Evolutionary conservation across 1,140 invertebrate species (phyloP).

Genomic region (Dysdera silvatica): DNA sequence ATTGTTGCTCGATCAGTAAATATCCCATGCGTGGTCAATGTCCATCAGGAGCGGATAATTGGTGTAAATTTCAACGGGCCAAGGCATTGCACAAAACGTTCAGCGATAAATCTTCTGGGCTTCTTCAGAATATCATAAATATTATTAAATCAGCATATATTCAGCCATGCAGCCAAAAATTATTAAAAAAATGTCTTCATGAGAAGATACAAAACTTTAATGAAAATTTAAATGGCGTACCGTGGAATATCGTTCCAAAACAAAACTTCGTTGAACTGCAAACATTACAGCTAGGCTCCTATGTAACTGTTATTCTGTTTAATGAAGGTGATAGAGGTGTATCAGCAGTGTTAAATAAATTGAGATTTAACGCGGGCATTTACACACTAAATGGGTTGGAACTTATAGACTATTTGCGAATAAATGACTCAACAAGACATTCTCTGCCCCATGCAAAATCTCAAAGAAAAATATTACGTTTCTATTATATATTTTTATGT

Average conservation of each 20-base stretch:
- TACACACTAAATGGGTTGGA: no score
- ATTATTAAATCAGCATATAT: neutral
- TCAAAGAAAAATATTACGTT: no score
- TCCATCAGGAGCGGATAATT: neutral
- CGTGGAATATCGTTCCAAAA: constrained; percentile 16
- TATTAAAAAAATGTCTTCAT: constrained; percentile 10
- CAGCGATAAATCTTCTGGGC: neutral
- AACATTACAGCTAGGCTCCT: neutral
- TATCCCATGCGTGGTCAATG: neutral
- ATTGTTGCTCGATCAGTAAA: neutral
- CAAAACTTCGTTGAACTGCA: neutral
- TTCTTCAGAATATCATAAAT: neutral
- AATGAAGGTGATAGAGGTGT: constrained; percentile 7
- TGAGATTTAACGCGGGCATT: neutral
- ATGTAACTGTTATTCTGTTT: neutral
- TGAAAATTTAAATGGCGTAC: constrained; percentile 2
- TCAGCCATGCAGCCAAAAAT: neutral
- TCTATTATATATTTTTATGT: no score
- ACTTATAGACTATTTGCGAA: no score
- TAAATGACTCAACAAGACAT: no score
- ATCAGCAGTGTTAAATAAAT: neutral
- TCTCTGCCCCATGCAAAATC: no score
- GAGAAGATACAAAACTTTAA: constrained; percentile 5
- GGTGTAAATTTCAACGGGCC: constrained; percentile 1
- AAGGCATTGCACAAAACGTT: neutral